Evolutionary conservation across 2,888 invertebrate genomes (phyloP).

Genomic region (Tridacna gigas): DNA sequence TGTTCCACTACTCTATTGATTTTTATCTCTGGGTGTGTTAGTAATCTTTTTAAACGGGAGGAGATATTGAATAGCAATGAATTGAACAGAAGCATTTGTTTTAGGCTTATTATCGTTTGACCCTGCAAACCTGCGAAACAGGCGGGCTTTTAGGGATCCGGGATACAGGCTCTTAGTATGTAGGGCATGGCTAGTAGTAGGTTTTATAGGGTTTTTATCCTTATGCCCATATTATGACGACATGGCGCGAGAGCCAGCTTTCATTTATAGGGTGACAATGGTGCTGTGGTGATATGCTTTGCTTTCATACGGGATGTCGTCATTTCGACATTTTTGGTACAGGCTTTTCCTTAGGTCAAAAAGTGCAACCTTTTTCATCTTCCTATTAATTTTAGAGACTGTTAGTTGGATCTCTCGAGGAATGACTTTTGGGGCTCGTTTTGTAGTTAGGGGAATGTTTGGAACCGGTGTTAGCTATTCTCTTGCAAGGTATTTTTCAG

Average conservation of each 20-base stretch:
- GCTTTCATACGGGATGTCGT: background rate
- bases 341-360: background rate
- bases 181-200: background rate
- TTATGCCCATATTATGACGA: conserved; percentile 13
- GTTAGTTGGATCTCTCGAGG: conserved; percentile 12
- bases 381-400: background rate
- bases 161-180: background rate
- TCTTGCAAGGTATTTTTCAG: background rate
- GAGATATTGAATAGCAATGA: background rate
- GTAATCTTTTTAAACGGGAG: background rate
- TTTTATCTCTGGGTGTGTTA: background rate
- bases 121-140: background rate
- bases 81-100: background rate
- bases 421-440: conserved; percentile 2
- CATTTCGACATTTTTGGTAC: background rate
- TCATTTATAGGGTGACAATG: conserved; percentile 14
- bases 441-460: background rate
- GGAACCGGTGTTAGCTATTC: background rate
- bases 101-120: background rate
- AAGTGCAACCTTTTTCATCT: background rate
- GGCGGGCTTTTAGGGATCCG: background rate
- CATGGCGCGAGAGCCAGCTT: conserved; percentile 1
- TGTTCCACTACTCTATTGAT: background rate
- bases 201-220: background rate
- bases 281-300: background rate